Percentiles rank a stretch among this genome's conserved stretches.
Conservation (phyloP, 2,113 vertebrate genomes). For the Indicator indicator region DNA sequence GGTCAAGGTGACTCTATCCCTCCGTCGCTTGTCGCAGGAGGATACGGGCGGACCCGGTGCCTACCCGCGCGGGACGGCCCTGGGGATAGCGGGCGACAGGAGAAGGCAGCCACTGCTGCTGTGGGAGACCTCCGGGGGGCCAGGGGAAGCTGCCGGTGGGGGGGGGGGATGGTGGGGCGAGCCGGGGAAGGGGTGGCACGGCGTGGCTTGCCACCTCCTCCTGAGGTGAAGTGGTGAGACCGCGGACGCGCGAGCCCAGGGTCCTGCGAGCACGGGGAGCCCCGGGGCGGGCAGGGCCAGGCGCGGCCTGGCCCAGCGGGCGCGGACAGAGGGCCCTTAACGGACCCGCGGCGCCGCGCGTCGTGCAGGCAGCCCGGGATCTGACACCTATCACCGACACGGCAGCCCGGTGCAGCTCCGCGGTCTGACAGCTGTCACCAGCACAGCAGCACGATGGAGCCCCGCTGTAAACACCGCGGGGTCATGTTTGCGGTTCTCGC, state of each 20-base stretch:
- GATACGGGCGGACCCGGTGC: neutral
- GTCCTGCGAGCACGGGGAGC: neutral
- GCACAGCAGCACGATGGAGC: neutral
- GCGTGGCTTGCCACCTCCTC: neutral
- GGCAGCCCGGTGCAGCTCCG: neutral
- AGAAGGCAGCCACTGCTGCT: neutral
- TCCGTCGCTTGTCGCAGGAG: constrained; percentile 46
- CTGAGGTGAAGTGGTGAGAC: neutral
- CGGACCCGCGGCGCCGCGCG: neutral
- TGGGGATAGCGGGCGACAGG: neutral
- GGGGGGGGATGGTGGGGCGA: constrained; percentile 3
- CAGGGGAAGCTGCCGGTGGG: neutral
- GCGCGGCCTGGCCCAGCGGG: neutral
- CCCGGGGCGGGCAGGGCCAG: neutral
- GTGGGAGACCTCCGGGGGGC: neutral
- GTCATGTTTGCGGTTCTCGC: neutral
- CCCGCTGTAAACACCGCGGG: neutral
- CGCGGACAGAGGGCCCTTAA: neutral
- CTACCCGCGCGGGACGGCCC: neutral
- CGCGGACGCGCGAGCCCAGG: neutral
- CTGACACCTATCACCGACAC: constrained; percentile 54
- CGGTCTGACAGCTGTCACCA: constrained; percentile 15
- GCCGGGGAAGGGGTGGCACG: neutral
- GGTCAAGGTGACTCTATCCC: constrained; percentile 94
- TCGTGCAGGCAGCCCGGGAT: neutral